Conservation (phyloP, 2,797 vertebrate genomes). For the Australoheros facetus region DNA sequence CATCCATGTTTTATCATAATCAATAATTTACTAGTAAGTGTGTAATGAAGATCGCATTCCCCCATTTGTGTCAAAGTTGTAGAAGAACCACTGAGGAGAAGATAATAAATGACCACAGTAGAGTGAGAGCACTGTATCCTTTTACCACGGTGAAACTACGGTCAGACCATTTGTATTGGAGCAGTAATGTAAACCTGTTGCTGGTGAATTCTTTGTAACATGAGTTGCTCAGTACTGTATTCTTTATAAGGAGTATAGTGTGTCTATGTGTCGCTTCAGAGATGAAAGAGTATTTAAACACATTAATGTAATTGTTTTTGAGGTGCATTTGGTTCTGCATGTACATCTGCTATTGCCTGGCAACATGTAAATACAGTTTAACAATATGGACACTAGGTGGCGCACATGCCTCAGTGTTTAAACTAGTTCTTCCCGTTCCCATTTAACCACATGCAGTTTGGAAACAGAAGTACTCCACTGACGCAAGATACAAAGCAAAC, state of each 20-base stretch:
- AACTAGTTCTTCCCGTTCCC: neutral
- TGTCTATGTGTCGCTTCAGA: neutral
- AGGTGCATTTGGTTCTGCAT: neutral
- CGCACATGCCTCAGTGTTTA: slow-evolving; percentile 48
- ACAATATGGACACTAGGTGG: slow-evolving; percentile 74
- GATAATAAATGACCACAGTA: slow-evolving; percentile 75
- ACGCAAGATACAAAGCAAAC: neutral
- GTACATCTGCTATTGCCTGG: neutral
- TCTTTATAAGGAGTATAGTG: neutral
- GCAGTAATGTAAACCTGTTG: slow-evolving; percentile 64
- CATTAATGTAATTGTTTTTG: neutral
- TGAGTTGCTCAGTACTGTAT: slow-evolving; percentile 20
- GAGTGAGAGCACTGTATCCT: slow-evolving; percentile 61
- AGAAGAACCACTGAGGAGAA: slow-evolving; percentile 86
- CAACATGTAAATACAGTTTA: slow-evolving; percentile 16
- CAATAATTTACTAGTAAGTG: slow-evolving; percentile 84
- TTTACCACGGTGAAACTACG: slow-evolving; percentile 68
- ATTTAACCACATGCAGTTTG: neutral
- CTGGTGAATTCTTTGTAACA: slow-evolving; percentile 47
- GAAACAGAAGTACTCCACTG: neutral
- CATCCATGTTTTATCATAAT: slow-evolving; percentile 81
- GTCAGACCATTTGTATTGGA: slow-evolving; percentile 52
- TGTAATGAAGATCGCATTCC: slow-evolving; percentile 85
- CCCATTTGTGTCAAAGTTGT: slow-evolving; percentile 89
- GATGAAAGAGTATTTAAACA: neutral